Evolutionary conservation across 2,797 vertebrate genomes (phyloP), one percentile per base, ranked within the genome.

Genomic region (Sebastes iracundus): DNA sequence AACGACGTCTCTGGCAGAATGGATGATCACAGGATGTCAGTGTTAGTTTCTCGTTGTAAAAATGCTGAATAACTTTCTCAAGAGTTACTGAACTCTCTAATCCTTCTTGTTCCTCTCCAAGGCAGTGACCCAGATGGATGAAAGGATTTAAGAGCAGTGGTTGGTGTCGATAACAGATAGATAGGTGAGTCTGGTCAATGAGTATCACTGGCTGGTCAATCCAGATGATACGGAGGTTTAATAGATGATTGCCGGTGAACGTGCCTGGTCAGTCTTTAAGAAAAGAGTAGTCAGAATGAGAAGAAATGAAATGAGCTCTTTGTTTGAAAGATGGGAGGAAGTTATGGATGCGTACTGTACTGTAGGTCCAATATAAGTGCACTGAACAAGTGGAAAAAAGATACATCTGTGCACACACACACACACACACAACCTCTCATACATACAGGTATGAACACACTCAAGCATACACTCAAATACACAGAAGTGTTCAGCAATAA

Each of bases 331-430:
- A 80, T 33, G 77, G 16, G 73, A 81, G 69, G 71, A 90, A 88
- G 83, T 74, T 65, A 90, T 91, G 82, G 77, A 74, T 89, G 86
- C 92, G 90, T 93, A 89, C 78, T 85, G 75, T 93, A 94, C 79
- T 85, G 75, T 93, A 94, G 95, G 93, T 95, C 90, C 90, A 82
- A 93, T 89, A 93, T 94, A 94, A 95, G 93, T 94, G 94, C 93
- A 94, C 93, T 93, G 90, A 92, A 94, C 83, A 87, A 91, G 88
- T 90, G 91, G 83, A 80, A 83, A 46, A 89, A 86, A 82, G 74
- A 88, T 84, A 90, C 87, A 92, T 85, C 77, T 90, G 88, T 90
- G 88, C 81, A 83, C 85, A 83, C 86, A 68, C 87, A 86, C 56
- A 69, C 85, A 77, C 85, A 76, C 60, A 86, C 85, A 71, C 87